phyloP scores from a whole-genome alignment of 2,797 vertebrate genomes.

The Chromobotia macracanthus region DNA sequence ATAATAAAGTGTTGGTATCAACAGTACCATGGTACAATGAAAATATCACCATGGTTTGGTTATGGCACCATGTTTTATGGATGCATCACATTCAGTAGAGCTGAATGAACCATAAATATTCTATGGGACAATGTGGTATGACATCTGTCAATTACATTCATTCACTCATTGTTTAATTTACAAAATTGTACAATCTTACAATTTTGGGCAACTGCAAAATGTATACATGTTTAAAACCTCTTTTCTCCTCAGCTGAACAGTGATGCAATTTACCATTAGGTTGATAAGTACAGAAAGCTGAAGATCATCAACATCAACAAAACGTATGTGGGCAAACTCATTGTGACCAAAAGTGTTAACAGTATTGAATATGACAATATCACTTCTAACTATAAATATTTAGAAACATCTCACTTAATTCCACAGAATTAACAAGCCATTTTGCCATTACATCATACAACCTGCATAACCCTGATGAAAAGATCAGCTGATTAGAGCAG shows the following conservation, averaged over 20 bases:
- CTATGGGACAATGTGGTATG: too few species aligned
- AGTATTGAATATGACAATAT: slow-evolving; percentile 67
- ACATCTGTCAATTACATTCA: neutral
- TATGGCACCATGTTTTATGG: too few species aligned
- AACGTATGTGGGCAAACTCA: slow-evolving; percentile 71
- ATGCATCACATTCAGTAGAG: too few species aligned
- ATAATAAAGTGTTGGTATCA: neutral
- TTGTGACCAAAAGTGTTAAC: slow-evolving; percentile 82
- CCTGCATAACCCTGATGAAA: too few species aligned
- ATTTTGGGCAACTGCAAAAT: neutral
- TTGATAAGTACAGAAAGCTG: slow-evolving; percentile 1
- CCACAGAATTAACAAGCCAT: too few species aligned
- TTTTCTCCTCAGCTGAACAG: slow-evolving; percentile 4
- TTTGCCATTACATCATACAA: too few species aligned
- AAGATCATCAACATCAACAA: neutral
- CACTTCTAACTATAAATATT: slow-evolving; percentile 86
- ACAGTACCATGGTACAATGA: neutral
- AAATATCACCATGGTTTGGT: neutral
- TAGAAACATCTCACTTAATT: too few species aligned
- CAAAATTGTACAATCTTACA: neutral
- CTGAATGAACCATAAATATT: too few species aligned
- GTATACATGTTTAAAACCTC: neutral
- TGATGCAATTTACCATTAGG: neutral
- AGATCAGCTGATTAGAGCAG: too few species aligned
- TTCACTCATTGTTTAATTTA: neutral